phyloP scores from a whole-genome alignment of 2,888 invertebrate species.

The Carpatolechia fugitivella region DNA sequence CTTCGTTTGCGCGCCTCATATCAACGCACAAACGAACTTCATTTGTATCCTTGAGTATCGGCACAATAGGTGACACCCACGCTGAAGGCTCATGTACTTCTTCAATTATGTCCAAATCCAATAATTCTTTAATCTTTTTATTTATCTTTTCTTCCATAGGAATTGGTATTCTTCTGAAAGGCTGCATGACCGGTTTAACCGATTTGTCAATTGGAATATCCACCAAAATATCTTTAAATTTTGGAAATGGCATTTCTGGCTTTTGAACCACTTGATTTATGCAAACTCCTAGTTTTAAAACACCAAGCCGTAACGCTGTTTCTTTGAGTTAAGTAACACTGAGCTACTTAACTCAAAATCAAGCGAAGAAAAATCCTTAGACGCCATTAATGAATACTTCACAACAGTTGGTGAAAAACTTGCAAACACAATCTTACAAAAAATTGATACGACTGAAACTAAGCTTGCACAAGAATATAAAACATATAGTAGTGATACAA shows the following conservation, averaged over 20 bases:
- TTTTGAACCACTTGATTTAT: slow-evolving; percentile 3
- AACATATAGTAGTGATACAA: no score
- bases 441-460: no score
- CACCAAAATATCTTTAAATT: slow-evolving; percentile 18
- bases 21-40: slow-evolving; percentile 32
- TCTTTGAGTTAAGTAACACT: no score
- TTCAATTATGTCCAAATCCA: slow-evolving; percentile 26
- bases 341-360: no score
- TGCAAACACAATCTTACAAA: no score
- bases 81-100: slow-evolving; percentile 24
- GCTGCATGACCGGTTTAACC: slow-evolving; percentile 18
- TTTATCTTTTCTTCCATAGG: slow-evolving; percentile 17
- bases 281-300: slow-evolving; percentile 2
- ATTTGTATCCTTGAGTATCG: slow-evolving; percentile 27
- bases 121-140: slow-evolving; percentile 24
- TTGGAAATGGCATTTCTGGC: slow-evolving; percentile 15
- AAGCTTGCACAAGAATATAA: no score
- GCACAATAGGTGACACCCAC: slow-evolving; percentile 31
- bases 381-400: no score
- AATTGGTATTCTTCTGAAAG: slow-evolving; percentile 15
- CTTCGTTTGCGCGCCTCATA: slow-evolving; percentile 34
- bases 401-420: no score
- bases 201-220: slow-evolving; percentile 20
- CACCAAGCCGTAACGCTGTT: slow-evolving; percentile 13
- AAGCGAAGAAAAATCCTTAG: no score